Evolutionary conservation across 2,797 vertebrate genomes (phyloP).

Genomic region (Acridotheres tristis): DNA sequence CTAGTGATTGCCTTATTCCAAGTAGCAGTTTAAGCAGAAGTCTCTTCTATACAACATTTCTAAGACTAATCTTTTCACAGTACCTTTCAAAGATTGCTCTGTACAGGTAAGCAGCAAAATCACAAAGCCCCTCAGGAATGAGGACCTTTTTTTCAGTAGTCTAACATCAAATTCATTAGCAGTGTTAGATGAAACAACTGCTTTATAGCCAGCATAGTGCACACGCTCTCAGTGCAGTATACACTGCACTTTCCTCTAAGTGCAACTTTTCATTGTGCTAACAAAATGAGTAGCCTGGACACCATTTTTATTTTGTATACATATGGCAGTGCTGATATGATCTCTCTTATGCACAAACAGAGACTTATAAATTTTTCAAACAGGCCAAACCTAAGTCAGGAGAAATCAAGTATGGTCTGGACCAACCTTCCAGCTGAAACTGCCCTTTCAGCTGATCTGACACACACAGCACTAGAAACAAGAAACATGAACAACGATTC

Average conservation of each 20-base stretch:
- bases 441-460: neutral
- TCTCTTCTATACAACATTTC: neutral
- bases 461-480: neutral
- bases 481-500: rapidly evolving
- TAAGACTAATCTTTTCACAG: neutral
- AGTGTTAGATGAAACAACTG: neutral
- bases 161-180: neutral
- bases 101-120: neutral
- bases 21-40: neutral
- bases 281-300: neutral
- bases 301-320: neutral
- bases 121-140: neutral
- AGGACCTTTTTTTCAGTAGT: neutral
- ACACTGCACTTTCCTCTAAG: neutral
- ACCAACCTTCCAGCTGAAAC: neutral
- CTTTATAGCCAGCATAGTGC: neutral
- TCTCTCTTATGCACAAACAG: neutral
- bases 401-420: neutral
- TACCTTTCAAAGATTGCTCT: neutral
- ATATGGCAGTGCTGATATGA: neutral
- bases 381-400: neutral
- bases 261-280: neutral
- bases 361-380: neutral
- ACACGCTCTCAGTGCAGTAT: neutral
- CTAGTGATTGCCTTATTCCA: neutral